These are phyloP conservation scores for Oostethus manadensis DNA, from an alignment of 2,113 vertebrate species.

Conservation along the genomic window DNA sequence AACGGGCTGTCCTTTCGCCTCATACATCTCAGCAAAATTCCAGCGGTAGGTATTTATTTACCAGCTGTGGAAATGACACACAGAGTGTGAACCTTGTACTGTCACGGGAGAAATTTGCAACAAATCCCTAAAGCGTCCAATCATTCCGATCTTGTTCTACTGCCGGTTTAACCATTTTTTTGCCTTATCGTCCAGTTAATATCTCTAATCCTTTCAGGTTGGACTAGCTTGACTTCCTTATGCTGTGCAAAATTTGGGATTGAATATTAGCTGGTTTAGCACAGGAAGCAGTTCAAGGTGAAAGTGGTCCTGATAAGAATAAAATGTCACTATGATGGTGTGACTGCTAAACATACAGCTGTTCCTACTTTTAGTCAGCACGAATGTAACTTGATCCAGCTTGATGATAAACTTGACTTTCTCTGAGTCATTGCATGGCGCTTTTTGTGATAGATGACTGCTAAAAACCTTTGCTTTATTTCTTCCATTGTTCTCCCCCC, in stretches of 20 bases:
- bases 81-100: slow-evolving; percentile 12
- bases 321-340: slow-evolving; percentile 44
- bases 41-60: slow-evolving; percentile 42
- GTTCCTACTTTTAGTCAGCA: slow-evolving; percentile 1
- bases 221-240: slow-evolving; percentile 31
- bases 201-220: slow-evolving; percentile 52
- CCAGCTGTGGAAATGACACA: slow-evolving; percentile 35
- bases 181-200: slow-evolving; percentile 44
- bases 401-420: neutral
- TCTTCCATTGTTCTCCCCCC: slow-evolving; percentile 26
- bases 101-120: slow-evolving; percentile 15
- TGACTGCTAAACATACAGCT: slow-evolving; percentile 47
- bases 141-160: slow-evolving; percentile 19
- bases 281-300: slow-evolving; percentile 25
- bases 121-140: slow-evolving; percentile 12
- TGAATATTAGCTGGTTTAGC: slow-evolving; percentile 59
- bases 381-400: slow-evolving; percentile 24
- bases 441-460: slow-evolving; percentile 11
- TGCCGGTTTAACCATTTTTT: slow-evolving; percentile 44
- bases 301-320: slow-evolving; percentile 47
- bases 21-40: slow-evolving; percentile 14
- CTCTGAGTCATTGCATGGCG: neutral
- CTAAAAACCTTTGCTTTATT: slow-evolving; percentile 16
- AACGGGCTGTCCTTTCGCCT: slow-evolving; percentile 53
- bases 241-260: slow-evolving; percentile 40